Base-by-base conservation (phyloP, 2,113 vertebrate species). In the Tinamus guttatus region DNA sequence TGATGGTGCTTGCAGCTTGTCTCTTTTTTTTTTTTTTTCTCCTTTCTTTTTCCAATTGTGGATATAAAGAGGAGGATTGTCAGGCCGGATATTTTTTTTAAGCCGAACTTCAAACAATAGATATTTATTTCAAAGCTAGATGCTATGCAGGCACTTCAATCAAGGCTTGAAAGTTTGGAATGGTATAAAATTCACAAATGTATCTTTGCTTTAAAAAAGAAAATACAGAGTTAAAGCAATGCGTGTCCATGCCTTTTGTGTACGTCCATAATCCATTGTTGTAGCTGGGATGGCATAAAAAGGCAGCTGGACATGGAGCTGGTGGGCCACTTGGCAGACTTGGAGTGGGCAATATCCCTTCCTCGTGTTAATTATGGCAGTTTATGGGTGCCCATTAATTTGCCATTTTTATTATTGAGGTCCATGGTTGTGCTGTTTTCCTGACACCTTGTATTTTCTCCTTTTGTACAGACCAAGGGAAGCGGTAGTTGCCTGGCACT, bases 401-500 rank as follows among this genome's bases (percentile, higher is more conserved):
- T 24, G 81, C 94, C 75, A 19, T 76, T 64, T 94, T 86, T 64
- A 81, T 95, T 93, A 59, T 73, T 11, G 22, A 89, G 83, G 36
- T 87, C 87, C 74, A 27, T 69, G 49, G 51, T 17, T 51, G 73
- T 83, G 36, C 85, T 82, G 82, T 80, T 93, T 96, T 92, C 77
- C 45, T 67, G 78, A 63, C 91, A 71, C 56, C 43, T 58, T 27
- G 94, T 70, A 51, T 79, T 97, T 78, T 90, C 84, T 94, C 87
- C 93, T 75, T 51, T 51, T 70, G 88, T 93, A 79, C 30, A 85
- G 54, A 93, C 85, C 69, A 85, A 80, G 96, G 91, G 91, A 76
- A 95, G 86, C 71, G 87, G 52, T 20, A 65, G 68, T 62, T 0
- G 0, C 80, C 87, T 87, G 87, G 87, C 93, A 88, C 74, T 90